These are phyloP conservation scores for Darevskia mixta DNA, from an alignment of 2,797 vertebrate genomes.

Conservation along the genomic window DNA sequence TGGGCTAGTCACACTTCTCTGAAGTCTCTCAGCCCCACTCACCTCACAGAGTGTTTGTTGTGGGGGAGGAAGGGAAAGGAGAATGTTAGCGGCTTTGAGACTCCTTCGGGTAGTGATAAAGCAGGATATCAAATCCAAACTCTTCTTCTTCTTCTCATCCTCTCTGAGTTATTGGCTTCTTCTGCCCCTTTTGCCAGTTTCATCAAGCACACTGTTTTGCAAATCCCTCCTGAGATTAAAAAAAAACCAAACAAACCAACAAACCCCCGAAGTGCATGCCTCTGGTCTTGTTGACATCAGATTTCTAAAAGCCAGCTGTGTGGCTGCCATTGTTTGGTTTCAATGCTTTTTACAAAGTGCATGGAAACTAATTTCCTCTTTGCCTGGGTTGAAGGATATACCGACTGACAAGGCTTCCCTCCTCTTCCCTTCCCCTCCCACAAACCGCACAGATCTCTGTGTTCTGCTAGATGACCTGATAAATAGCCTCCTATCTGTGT, in stretches of 20 bases:
- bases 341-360: constrained; percentile 61
- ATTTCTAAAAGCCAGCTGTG: constrained; percentile 73
- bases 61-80: too few species aligned
- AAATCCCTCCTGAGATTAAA: constrained; percentile 67
- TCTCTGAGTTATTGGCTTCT: constrained; percentile 41
- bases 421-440: constrained; percentile 21
- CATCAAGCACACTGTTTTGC: constrained; percentile 58
- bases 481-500: constrained; percentile 56
- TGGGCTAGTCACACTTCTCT: too few species aligned
- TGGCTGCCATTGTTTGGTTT: constrained; percentile 73
- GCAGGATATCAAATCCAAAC: too few species aligned
- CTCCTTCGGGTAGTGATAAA: too few species aligned
- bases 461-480: constrained; percentile 72
- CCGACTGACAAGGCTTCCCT: constrained; percentile 64
- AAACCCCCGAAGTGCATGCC: not conserved
- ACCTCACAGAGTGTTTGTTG: too few species aligned
- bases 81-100: too few species aligned
- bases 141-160: not conserved
- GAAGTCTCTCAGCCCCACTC: too few species aligned
- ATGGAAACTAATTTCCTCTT: constrained; percentile 78
- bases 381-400: constrained; percentile 65
- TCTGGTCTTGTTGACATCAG: constrained; percentile 67
- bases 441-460: constrained; percentile 65
- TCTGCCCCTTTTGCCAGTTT: constrained; percentile 50
- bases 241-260: not conserved